Conservation (phyloP, 2,888 invertebrate genomes). For the Peribatodes rhomboidaria region DNA sequence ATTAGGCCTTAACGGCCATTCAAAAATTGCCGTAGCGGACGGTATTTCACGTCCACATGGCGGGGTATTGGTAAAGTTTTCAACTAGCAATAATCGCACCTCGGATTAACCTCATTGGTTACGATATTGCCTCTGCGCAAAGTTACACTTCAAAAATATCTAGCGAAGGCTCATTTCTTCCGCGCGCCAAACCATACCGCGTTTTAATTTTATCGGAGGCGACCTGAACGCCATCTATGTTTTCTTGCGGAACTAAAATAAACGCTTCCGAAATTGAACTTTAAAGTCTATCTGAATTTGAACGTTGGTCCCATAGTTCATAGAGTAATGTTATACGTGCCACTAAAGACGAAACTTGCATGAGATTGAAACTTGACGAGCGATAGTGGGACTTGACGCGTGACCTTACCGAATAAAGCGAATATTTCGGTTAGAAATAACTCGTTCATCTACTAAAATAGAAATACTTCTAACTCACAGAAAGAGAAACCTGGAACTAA, state of each 20-base stretch:
- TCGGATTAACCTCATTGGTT: slow-evolving; percentile 96
- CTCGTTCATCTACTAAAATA: too few relatives aligned
- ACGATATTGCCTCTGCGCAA: slow-evolving; percentile 97
- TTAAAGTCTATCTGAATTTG: too few relatives aligned
- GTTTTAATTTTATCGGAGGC: slow-evolving; percentile 52
- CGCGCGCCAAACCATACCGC: slow-evolving; percentile 56
- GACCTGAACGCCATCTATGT: slow-evolving; percentile 67
- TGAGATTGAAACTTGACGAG: too few relatives aligned
- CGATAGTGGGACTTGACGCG: too few relatives aligned
- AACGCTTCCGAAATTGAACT: too few relatives aligned
- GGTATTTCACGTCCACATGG: slow-evolving; percentile 83
- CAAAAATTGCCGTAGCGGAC: slow-evolving; percentile 83
- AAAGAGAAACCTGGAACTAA: too few relatives aligned
- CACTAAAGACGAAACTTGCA: too few relatives aligned
- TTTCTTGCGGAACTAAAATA: slow-evolving; percentile 6
- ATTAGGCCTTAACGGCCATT: slow-evolving; percentile 70
- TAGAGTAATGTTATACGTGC: too few relatives aligned
- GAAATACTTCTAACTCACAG: too few relatives aligned
- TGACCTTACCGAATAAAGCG: too few relatives aligned
- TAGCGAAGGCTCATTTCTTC: background rate
- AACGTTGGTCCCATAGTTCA: too few relatives aligned
- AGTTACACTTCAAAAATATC: slow-evolving; percentile 87
- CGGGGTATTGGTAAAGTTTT: slow-evolving; percentile 91
- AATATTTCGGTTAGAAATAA: too few relatives aligned
- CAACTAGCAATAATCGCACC: slow-evolving; percentile 97